Evolutionary conservation across 2,113 vertebrate genomes (phyloP).

Genomic region (Furnarius figulus): DNA sequence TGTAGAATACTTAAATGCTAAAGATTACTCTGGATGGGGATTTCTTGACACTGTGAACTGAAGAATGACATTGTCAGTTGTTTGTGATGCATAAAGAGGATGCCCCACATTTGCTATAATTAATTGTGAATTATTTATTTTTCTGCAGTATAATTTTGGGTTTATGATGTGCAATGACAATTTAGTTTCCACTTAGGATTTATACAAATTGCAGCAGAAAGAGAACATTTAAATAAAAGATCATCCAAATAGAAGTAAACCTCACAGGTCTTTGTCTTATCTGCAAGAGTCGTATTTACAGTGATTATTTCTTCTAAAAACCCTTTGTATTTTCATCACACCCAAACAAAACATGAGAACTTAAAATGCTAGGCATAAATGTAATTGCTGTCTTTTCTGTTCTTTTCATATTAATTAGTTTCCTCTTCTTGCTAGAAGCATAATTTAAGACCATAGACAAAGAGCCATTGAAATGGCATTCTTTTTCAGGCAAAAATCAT

Average conservation of each 20-base stretch:
- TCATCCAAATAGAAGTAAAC: neutral
- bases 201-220: neutral
- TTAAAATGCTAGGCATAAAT: neutral
- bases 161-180: neutral
- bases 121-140: neutral
- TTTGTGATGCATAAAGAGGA: neutral
- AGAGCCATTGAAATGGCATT: neutral
- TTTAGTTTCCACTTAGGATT: neutral
- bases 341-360: neutral
- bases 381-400: neutral
- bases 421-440: neutral
- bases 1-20: constrained; percentile 16
- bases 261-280: neutral
- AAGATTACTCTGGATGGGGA: neutral
- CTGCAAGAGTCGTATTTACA: neutral
- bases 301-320: neutral
- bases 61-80: neutral
- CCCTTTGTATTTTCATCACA: neutral
- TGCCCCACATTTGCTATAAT: neutral
- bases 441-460: neutral
- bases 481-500: neutral
- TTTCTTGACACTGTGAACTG: neutral
- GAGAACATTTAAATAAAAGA: neutral
- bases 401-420: neutral
- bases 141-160: neutral